Conservation (phyloP, 2,113 vertebrate species). For the Myiagra hebetior region DNA sequence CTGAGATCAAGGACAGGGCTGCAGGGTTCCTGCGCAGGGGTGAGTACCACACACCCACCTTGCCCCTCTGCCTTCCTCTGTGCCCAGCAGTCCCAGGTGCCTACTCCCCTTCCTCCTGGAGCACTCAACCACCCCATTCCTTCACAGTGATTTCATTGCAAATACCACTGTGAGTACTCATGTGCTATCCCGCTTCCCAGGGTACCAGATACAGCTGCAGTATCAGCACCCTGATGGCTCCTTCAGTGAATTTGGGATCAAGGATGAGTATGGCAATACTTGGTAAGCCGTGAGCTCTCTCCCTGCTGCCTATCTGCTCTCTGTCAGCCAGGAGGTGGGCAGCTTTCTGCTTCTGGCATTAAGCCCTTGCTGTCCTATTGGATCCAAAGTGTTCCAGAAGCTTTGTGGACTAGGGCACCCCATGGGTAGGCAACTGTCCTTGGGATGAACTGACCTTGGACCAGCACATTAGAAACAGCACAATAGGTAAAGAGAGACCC, state of each 20-base stretch:
- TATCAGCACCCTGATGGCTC: slow-evolving; percentile 85
- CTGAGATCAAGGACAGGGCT: slow-evolving; percentile 66
- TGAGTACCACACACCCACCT: slow-evolving; percentile 20
- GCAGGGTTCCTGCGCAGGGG: slow-evolving; percentile 71
- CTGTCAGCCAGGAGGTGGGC: background rate
- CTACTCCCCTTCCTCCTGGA: background rate
- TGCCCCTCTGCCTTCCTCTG: background rate
- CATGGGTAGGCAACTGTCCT: background rate
- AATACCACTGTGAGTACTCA: background rate
- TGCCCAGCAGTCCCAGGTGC: background rate
- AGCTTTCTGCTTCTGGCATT: background rate
- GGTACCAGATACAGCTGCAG: slow-evolving; percentile 84
- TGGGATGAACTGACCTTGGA: background rate
- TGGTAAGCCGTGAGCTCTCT: slow-evolving; percentile 75
- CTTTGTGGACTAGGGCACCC: background rate
- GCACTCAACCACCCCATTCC: background rate
- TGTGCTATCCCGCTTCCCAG: slow-evolving; percentile 40
- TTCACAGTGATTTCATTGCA: background rate
- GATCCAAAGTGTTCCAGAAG: background rate
- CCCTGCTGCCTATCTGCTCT: background rate
- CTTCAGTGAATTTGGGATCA: slow-evolving; percentile 84
- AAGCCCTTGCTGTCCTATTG: background rate
- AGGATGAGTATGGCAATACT: slow-evolving; percentile 81
- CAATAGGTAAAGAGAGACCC: background rate
- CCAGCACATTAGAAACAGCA: background rate